Percentiles rank a stretch among this genome's conserved stretches.
phyloP scores from a whole-genome alignment of 1,140 invertebrate species.

The Berghia stephanieae region DNA sequence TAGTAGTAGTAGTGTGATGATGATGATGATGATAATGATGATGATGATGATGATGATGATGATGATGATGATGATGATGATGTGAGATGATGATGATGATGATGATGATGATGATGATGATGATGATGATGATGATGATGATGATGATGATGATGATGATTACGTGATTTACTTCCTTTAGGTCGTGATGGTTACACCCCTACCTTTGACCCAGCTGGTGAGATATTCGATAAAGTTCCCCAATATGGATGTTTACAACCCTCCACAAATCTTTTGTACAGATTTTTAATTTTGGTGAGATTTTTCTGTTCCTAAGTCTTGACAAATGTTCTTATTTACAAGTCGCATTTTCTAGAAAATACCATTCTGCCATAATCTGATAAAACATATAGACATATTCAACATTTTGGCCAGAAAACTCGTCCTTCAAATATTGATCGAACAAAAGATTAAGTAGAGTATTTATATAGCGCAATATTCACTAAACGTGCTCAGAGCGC shows the following conservation, averaged over 20 bases:
- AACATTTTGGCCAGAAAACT: too few species aligned
- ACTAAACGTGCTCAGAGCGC: too few species aligned
- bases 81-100: too few species aligned
- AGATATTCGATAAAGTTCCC: conserved; percentile 65
- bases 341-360: too few species aligned
- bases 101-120: conserved; percentile 31
- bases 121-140: conserved; percentile 29
- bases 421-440: too few species aligned
- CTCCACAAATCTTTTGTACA: conserved; percentile 63
- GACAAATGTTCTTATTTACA: background rate
- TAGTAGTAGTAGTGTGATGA: too few species aligned
- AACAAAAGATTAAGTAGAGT: too few species aligned
- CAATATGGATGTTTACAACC: conserved; percentile 70
- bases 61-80: conserved; percentile 40
- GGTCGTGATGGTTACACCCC: conserved; percentile 67
- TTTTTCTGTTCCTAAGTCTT: background rate
- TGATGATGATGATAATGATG: conserved; percentile 42
- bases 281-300: conserved; percentile 68
- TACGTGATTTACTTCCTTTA: too few species aligned
- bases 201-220: conserved; percentile 68
- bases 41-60: conserved; percentile 37
- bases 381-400: too few species aligned
- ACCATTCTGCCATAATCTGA: too few species aligned
- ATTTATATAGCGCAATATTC: too few species aligned
- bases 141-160: too few species aligned